These are phyloP conservation scores for Holcopasites calliopsidis DNA, from an alignment of 1,140 invertebrate species.

Conservation along the genomic window DNA sequence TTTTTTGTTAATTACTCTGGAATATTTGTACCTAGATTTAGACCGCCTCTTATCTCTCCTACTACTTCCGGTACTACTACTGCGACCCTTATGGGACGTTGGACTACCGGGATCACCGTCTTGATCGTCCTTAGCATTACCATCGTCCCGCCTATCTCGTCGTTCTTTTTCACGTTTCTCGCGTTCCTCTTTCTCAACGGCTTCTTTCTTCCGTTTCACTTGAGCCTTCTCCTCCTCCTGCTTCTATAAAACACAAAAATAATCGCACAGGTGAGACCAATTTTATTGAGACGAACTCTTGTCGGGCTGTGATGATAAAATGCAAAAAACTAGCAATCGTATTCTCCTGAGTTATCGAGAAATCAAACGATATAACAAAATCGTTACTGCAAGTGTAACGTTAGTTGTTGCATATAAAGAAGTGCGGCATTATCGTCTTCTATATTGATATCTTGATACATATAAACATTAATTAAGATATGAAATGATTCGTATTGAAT, in stretches of 20 bases:
- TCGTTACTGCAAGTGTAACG: conserved; percentile 49
- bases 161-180: conserved; percentile 77
- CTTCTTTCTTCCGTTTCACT: conserved; percentile 81
- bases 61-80: conserved; percentile 71
- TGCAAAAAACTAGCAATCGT: conserved; percentile 69
- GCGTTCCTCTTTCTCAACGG: conserved; percentile 77
- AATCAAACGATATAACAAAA: conserved; percentile 37
- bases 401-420: conserved; percentile 37
- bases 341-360: conserved; percentile 48
- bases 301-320: conserved; percentile 63
- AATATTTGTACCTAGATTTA: conserved; percentile 76
- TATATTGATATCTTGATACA: conserved; percentile 1
- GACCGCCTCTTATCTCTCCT: conserved; percentile 78
- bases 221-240: conserved; percentile 84
- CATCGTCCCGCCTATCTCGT: conserved; percentile 70
- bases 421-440: conserved; percentile 10
- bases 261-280: conserved; percentile 48
- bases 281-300: conserved; percentile 19
- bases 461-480: conserved; percentile 6
- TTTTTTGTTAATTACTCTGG: neutral
- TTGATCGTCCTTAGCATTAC: conserved; percentile 76
- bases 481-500: conserved; percentile 6
- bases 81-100: conserved; percentile 70
- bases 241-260: conserved; percentile 82
- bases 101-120: conserved; percentile 78